Evolutionary conservation across 2,113 vertebrate genomes (phyloP).

Genomic region (Chaetodon trifascialis): DNA sequence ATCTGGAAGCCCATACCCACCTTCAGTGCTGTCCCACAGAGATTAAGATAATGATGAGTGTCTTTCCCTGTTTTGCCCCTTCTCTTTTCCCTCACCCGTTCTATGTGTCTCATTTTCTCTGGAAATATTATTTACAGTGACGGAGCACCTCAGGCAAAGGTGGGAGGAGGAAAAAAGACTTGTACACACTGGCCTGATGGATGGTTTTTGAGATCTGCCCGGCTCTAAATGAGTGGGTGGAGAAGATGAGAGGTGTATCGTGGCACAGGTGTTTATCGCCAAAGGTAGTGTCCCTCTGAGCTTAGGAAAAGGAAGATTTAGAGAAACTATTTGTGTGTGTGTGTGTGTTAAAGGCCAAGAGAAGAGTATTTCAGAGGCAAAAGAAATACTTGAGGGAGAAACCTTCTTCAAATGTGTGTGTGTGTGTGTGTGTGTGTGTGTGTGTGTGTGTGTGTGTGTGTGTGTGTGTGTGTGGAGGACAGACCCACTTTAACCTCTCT

Average conservation of each 20-base stretch:
- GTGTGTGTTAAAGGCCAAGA: conserved; percentile 13
- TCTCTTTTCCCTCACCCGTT: background rate
- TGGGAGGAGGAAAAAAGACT: conserved; percentile 19
- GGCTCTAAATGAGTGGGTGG: conserved; percentile 40
- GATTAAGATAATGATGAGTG: conserved; percentile 35
- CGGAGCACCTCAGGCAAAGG: conserved; percentile 34
- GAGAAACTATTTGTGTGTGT: background rate
- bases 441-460: background rate
- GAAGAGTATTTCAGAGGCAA: conserved; percentile 12
- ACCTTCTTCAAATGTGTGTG: background rate
- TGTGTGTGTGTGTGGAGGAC: conserved; percentile 20
- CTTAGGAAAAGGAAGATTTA: conserved; percentile 19
- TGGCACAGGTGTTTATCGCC: conserved; percentile 47
- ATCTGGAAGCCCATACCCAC: conserved; percentile 8
- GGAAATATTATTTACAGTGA: conserved; percentile 54
- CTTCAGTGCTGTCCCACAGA: background rate
- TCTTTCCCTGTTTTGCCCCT: background rate
- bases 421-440: background rate
- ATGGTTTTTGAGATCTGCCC: conserved; percentile 62
- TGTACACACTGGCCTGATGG: conserved; percentile 52
- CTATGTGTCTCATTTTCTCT: conserved; percentile 29
- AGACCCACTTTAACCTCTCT: conserved; percentile 59
- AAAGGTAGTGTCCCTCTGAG: conserved; percentile 16
- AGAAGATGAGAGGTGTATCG: conserved; percentile 39
- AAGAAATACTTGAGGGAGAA: conserved; percentile 14